A percentile compares a stretch with the other conserved stretches of the same genome.
These are phyloP conservation scores for Rhizomys pruinosus DNA, from an alignment of 2,113 vertebrate genomes.

Conservation along the genomic window DNA sequence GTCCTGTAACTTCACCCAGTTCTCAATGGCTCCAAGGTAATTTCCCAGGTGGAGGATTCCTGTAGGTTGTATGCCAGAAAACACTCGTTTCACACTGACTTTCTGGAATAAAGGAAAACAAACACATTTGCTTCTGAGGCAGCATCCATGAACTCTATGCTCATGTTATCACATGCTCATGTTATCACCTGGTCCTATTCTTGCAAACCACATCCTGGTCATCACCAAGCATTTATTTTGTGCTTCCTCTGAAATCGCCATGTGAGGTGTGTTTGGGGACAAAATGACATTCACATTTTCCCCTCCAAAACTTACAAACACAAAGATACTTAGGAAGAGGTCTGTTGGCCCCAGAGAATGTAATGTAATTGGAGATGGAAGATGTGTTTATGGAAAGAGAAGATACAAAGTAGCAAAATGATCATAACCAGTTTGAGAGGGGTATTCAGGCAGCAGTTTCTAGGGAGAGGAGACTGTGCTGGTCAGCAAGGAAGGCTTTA, in stretches of 20 bases:
- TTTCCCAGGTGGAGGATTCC: conserved; percentile 96
- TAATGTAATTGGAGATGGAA: not conserved
- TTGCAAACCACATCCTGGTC: not conserved
- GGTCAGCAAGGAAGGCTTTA: not conserved
- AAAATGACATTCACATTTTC: conserved; percentile 3
- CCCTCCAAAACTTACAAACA: not conserved
- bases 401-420: not conserved
- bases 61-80: conserved; percentile 97
- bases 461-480: not conserved
- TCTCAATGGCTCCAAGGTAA: conserved; percentile 96
- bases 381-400: not conserved
- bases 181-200: not conserved
- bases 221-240: not conserved
- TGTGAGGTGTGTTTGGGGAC: not conserved
- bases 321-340: not conserved
- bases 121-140: conserved; percentile 9
- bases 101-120: conserved; percentile 81
- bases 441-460: not conserved
- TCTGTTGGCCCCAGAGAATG: not conserved
- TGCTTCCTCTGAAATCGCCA: not conserved
- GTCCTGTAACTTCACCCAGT: conserved; percentile 93
- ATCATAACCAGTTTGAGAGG: not conserved
- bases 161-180: fast-evolving
- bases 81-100: conserved; percentile 83
- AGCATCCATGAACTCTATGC: not conserved